Conservation (phyloP, 1,140 invertebrate genomes). For the Eupristina koningsbergeri region DNA sequence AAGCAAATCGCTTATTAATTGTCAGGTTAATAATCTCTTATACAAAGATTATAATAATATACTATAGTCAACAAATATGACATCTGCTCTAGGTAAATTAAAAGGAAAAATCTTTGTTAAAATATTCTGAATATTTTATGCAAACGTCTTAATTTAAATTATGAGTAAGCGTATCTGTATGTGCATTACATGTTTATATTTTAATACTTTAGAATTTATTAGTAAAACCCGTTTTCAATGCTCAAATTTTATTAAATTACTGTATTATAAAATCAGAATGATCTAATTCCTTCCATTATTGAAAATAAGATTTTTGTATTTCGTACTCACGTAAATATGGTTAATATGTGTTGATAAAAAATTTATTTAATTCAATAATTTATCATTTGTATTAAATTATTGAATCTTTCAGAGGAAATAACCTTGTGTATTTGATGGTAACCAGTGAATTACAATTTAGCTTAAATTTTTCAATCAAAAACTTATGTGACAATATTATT, state of each 20-base stretch:
- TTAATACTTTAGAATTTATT: constrained; percentile 38
- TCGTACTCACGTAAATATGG: background rate
- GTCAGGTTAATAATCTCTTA: constrained; percentile 8
- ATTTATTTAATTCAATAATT: background rate
- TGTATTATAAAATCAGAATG: constrained; percentile 25
- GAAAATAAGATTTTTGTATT: background rate
- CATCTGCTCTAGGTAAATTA: background rate
- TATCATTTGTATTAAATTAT: background rate
- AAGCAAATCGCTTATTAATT: constrained; percentile 1
- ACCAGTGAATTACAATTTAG: background rate
- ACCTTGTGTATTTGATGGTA: background rate
- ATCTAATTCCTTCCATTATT: constrained; percentile 5
- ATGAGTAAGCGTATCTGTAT: background rate
- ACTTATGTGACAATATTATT: background rate
- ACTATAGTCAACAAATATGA: background rate
- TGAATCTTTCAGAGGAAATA: background rate
- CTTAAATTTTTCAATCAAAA: background rate
- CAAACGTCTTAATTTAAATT: constrained; percentile 42
- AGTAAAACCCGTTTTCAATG: constrained; percentile 9
- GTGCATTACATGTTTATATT: background rate
- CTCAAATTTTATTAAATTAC: constrained; percentile 23
- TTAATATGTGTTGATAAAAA: background rate
- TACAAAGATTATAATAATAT: constrained; percentile 4
- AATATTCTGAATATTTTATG: constrained; percentile 39
- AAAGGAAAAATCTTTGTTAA: constrained; percentile 3